Conservation (phyloP, 2,888 invertebrate genomes). For the Kryphioiulus occultus region DNA sequence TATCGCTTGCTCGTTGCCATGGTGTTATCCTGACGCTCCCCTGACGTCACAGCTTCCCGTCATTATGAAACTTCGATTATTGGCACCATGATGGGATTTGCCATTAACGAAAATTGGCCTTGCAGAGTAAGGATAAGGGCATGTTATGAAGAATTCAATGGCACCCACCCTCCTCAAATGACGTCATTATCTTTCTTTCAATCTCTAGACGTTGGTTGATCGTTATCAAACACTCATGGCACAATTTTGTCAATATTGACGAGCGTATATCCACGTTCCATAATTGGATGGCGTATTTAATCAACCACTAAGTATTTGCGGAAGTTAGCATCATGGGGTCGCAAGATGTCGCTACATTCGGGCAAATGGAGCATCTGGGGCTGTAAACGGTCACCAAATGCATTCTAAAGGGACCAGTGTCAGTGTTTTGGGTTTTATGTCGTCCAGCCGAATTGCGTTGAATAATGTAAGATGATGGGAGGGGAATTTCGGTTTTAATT, state of each 20-base stretch:
- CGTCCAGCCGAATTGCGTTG: background rate
- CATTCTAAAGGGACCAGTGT: no score
- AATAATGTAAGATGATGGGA: background rate
- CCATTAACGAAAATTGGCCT: background rate
- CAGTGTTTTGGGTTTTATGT: no score
- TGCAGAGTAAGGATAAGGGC: no score
- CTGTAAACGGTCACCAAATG: no score
- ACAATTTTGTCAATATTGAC: background rate
- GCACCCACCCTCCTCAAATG: background rate
- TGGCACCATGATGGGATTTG: background rate
- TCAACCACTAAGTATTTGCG: background rate
- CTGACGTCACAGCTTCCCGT: background rate
- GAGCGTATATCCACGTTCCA: background rate
- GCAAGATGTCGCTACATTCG: no score
- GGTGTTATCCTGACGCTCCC: background rate
- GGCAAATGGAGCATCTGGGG: no score
- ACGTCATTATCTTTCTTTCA: background rate
- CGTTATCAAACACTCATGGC: background rate
- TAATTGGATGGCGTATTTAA: background rate
- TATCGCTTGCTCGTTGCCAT: background rate
- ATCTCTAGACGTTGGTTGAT: background rate
- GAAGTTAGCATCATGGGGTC: no score
- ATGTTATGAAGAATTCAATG: background rate
- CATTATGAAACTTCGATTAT: background rate
- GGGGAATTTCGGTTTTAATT: background rate